Percentiles rank a stretch among this genome's conserved stretches.
These are phyloP conservation scores for Ennomos quercinarius DNA, from an alignment of 2,888 invertebrate genomes.

Conservation along the genomic window DNA sequence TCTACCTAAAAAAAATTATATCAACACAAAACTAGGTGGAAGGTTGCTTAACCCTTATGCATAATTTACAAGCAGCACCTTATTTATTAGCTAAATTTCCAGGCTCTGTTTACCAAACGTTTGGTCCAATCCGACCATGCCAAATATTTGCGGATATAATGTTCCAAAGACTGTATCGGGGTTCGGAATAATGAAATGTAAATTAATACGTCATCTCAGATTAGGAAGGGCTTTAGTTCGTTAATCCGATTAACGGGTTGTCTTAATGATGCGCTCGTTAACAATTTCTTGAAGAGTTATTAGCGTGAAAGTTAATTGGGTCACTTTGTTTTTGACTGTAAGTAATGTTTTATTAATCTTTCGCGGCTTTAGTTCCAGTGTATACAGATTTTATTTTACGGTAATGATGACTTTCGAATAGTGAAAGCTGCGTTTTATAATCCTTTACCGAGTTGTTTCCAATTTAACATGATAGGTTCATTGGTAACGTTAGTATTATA, in stretches of 20 bases:
- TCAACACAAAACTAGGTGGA: too few relatives aligned
- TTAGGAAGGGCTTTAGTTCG: conserved; percentile 56
- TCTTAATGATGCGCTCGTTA: conserved; percentile 53
- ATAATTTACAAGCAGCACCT: conserved; percentile 19
- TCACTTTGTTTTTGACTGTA: conserved; percentile 35
- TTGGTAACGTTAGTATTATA: too few relatives aligned
- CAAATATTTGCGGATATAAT: conserved; percentile 35
- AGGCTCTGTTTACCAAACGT: conserved; percentile 24
- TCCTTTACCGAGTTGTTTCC: background rate
- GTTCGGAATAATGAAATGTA: conserved; percentile 63
- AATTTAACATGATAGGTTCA: too few relatives aligned
- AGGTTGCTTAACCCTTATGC: conserved; percentile 13
- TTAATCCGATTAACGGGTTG: conserved; percentile 58
- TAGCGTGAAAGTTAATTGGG: conserved; percentile 43
- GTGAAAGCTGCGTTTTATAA: conserved; percentile 2
- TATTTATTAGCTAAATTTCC: conserved; percentile 21
- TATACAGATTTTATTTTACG: conserved; percentile 3
- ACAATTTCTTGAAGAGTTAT: conserved; percentile 35
- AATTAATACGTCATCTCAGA: conserved; percentile 70
- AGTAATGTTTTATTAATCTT: background rate
- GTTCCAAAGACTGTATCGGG: conserved; percentile 28
- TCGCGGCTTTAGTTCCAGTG: background rate
- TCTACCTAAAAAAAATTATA: too few relatives aligned
- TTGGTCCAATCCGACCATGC: conserved; percentile 25
- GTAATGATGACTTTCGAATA: background rate